A percentile compares a stretch with the other conserved stretches of the same genome.
These are phyloP conservation scores for Sebastes hubbsi DNA, from an alignment of 2,797 vertebrate genomes.

Conservation along the genomic window DNA sequence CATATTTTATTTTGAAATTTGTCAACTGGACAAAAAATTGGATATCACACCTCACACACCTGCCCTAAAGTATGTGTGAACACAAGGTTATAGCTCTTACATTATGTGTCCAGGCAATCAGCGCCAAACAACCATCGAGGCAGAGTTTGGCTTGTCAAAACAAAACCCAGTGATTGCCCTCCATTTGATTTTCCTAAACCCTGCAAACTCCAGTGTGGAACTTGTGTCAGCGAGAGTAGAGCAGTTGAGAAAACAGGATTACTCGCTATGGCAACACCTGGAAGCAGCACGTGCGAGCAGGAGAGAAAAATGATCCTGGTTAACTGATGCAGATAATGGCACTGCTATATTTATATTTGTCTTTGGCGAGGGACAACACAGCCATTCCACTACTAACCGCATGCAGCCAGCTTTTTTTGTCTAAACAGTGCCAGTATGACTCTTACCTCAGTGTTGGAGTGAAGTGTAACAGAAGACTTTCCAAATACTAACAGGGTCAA, in stretches of 20 bases:
- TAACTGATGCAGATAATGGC: conserved; percentile 63
- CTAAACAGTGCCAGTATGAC: conserved; percentile 44
- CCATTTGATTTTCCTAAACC: conserved; percentile 69
- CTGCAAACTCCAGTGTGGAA: conserved; percentile 62
- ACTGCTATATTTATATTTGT: conserved; percentile 76
- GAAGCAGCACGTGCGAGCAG: conserved; percentile 61
- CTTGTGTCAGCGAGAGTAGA: conserved; percentile 57
- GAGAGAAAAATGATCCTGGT: conserved; percentile 61
- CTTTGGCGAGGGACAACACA: conserved; percentile 61
- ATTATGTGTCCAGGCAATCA: conserved; percentile 17
- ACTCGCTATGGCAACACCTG: conserved; percentile 75
- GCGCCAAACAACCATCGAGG: conserved; percentile 29
- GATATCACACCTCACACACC: conserved; percentile 9
- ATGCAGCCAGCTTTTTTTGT: conserved; percentile 33
- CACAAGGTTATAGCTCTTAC: conserved; percentile 25
- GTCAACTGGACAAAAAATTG: not conserved
- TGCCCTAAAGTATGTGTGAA: conserved; percentile 24
- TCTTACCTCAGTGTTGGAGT: conserved; percentile 44
- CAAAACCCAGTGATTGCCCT: conserved; percentile 60
- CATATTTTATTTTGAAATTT: conserved; percentile 1
- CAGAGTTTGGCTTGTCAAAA: conserved; percentile 55
- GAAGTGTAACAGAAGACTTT: conserved; percentile 55
- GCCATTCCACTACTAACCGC: conserved; percentile 51
- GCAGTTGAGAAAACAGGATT: conserved; percentile 75
- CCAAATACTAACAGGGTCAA: conserved; percentile 54